A percentile compares a stretch with the other conserved stretches of the same genome.
phyloP scores from a whole-genome alignment of 2,888 invertebrate genomes.

The Clitarchus hookeri region DNA sequence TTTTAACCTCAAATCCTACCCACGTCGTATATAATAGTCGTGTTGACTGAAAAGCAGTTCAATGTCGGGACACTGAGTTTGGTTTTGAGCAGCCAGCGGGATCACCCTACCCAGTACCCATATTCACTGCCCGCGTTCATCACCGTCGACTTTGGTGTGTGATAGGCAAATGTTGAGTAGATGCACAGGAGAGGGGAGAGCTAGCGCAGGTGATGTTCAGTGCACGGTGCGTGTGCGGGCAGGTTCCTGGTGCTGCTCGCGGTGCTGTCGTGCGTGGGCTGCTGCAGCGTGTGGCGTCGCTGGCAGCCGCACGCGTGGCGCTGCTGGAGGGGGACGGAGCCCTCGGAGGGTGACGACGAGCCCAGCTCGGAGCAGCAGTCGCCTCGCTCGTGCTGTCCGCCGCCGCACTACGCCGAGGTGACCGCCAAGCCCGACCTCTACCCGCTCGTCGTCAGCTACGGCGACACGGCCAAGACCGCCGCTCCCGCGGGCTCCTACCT shows the following conservation, averaged over 20 bases:
- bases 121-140: no score
- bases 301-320: constrained; percentile 34
- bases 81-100: no score
- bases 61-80: no score
- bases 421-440: constrained; percentile 85
- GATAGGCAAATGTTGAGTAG: no score
- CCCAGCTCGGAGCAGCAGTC: constrained; percentile 76
- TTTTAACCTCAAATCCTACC: no score
- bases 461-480: constrained; percentile 63
- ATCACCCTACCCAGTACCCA: no score
- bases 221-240: constrained; percentile 33
- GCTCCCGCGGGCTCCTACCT: constrained; percentile 75
- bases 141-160: no score
- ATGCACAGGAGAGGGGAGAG: no score
- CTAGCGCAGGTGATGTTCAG: not conserved
- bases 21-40: no score
- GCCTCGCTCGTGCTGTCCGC: constrained; percentile 77
- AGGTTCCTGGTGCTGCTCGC: constrained; percentile 72
- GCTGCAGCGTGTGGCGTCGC: constrained; percentile 68
- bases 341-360: constrained; percentile 58
- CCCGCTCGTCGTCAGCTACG: constrained; percentile 80
- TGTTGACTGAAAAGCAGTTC: no score
- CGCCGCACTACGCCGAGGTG: constrained; percentile 73
- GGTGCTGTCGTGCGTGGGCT: constrained; percentile 69
- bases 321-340: constrained; percentile 51